Conservation (phyloP, 2,797 vertebrate species). For the Leuciscus waleckii region DNA sequence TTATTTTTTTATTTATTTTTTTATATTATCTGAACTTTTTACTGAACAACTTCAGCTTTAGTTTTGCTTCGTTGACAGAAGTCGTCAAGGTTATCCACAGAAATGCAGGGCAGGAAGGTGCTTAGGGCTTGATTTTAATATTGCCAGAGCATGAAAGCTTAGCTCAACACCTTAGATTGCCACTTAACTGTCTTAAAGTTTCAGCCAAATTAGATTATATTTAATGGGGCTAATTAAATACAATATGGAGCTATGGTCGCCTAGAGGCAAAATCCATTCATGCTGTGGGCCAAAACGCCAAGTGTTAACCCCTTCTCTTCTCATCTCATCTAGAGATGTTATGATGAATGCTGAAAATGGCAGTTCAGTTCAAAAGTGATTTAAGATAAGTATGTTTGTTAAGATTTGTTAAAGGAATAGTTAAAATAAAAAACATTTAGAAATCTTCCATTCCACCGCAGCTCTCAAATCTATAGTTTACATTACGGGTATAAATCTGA, state of each 20-base stretch:
- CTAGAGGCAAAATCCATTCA: constrained; percentile 43
- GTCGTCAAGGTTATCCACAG: constrained; percentile 67
- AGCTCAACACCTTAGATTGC: constrained; percentile 76
- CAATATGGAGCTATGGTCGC: constrained; percentile 60
- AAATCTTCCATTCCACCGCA: background rate
- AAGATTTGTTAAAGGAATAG: background rate
- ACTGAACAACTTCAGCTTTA: constrained; percentile 25
- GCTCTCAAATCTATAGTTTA: background rate
- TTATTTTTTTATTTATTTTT: background rate
- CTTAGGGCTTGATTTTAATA: constrained; percentile 73
- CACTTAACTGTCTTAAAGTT: constrained; percentile 79
- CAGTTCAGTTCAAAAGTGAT: background rate
- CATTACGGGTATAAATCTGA: background rate
- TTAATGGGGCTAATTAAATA: constrained; percentile 80
- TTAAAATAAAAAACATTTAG: background rate
- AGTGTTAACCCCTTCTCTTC: constrained; percentile 19
- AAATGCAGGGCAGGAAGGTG: constrained; percentile 71
- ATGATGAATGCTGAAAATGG: background rate
- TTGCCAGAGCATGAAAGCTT: constrained; percentile 70
- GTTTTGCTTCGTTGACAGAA: constrained; percentile 38
- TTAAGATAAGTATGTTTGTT: background rate
- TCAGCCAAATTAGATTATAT: constrained; percentile 80
- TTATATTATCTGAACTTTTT: constrained; percentile 21
- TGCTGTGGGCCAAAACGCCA: constrained; percentile 45
- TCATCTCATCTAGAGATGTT: constrained; percentile 1